Evolutionary conservation across 2,797 vertebrate genomes (phyloP).

Genomic region (Meda fulgida): DNA sequence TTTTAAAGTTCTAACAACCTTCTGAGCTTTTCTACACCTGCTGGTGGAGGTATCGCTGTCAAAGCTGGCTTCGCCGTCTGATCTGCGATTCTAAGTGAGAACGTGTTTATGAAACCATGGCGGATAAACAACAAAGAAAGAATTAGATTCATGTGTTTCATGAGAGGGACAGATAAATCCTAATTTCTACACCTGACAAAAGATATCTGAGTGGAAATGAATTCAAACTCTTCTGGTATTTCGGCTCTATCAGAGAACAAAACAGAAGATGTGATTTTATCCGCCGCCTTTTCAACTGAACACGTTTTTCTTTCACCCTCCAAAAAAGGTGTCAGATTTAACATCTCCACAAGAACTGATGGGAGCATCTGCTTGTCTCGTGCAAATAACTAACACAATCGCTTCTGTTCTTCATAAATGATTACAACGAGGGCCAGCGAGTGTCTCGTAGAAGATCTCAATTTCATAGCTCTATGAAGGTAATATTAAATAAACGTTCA

Average conservation of each 20-base stretch:
- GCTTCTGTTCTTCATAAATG: constrained; percentile 48
- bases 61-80: constrained; percentile 20
- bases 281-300: constrained; percentile 30
- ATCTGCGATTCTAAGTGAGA: constrained; percentile 25
- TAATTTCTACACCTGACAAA: constrained; percentile 37
- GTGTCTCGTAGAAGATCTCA: constrained; percentile 37
- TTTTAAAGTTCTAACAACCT: constrained; percentile 20
- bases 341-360: constrained; percentile 27
- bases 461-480: constrained; percentile 49
- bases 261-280: background rate
- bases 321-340: constrained; percentile 25
- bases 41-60: constrained; percentile 1
- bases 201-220: constrained; percentile 12
- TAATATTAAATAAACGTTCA: constrained; percentile 38
- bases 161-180: constrained; percentile 27
- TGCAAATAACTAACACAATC: constrained; percentile 38
- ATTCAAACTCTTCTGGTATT: background rate
- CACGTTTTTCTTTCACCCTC: background rate
- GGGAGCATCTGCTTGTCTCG: constrained; percentile 40
- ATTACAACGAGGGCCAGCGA: constrained; percentile 34
- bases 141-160: constrained; percentile 18
- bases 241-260: background rate
- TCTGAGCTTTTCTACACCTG: constrained; percentile 10
- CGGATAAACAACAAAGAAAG: constrained; percentile 9
- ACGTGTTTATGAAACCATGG: constrained; percentile 30